phyloP scores from a whole-genome alignment of 1,140 invertebrate genomes.

The Cardiocondyla obscurior region DNA sequence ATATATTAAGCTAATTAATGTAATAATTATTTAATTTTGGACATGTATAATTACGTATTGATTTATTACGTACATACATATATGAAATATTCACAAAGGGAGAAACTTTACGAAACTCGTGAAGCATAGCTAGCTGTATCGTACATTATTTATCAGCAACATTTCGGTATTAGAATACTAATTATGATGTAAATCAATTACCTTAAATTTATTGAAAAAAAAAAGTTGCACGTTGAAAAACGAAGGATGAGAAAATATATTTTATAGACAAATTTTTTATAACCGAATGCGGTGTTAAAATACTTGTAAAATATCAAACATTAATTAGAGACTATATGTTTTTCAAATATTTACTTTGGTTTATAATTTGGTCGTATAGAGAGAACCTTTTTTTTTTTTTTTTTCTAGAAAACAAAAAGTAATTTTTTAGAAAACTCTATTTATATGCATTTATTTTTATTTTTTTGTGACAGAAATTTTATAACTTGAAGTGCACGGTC shows the following conservation, averaged over 20 bases:
- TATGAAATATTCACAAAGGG: background rate
- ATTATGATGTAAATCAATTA: background rate
- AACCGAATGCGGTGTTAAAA: background rate
- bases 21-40: background rate
- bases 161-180: background rate
- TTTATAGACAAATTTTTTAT: background rate
- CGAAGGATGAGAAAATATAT: background rate
- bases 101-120: background rate
- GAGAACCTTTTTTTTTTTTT: background rate
- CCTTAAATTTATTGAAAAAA: background rate
- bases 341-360: background rate
- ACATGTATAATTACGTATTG: background rate
- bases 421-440: too few relatives aligned
- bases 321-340: background rate
- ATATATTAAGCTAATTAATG: background rate
- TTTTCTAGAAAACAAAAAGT: too few relatives aligned
- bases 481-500: background rate
- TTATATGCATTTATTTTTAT: background rate
- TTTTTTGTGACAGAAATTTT: slow-evolving; percentile 3
- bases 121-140: background rate
- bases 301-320: background rate
- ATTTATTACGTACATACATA: background rate
- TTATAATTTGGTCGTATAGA: background rate
- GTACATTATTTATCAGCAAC: background rate
- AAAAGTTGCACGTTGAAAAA: background rate